These are phyloP conservation scores for Hippocampus abdominalis DNA, from an alignment of 2,113 vertebrate species.

Conservation along the genomic window DNA sequence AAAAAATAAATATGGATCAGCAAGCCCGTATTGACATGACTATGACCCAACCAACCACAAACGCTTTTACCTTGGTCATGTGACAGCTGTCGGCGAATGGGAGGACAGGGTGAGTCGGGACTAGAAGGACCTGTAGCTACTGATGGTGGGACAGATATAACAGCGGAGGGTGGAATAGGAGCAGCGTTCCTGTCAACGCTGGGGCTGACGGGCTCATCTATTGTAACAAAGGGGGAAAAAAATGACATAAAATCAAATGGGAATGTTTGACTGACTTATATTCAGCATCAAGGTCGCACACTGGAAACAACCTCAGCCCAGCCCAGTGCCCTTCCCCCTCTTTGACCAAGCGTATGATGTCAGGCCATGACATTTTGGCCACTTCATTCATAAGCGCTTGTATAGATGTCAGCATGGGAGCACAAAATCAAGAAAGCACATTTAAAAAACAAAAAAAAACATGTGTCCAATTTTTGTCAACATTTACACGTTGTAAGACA, in stretches of 20 bases:
- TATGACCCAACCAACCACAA: neutral
- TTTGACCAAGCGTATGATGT: neutral
- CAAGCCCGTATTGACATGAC: neutral
- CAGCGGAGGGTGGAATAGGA: constrained; percentile 90
- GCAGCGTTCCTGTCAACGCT: constrained; percentile 86
- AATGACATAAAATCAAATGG: neutral
- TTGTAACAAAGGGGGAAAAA: constrained; percentile 1
- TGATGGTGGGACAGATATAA: constrained; percentile 84
- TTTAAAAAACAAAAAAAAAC: neutral
- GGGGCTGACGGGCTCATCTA: constrained; percentile 95
- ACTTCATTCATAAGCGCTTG: neutral
- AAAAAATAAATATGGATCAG: neutral
- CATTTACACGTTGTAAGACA: neutral
- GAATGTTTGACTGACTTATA: no score
- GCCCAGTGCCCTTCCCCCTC: neutral
- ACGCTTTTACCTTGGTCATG: constrained; percentile 87
- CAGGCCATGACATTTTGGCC: neutral
- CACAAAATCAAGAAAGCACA: neutral
- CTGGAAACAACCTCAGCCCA: neutral
- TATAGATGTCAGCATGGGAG: neutral
- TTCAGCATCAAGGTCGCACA: neutral
- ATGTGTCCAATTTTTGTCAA: neutral
- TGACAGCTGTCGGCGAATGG: constrained; percentile 91
- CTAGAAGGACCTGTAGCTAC: constrained; percentile 77
- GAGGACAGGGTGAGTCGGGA: constrained; percentile 78